Evolutionary conservation across 2,113 vertebrate genomes (phyloP), one percentile per base, ranked within the genome.

Genomic region (Tringa solitaria): DNA sequence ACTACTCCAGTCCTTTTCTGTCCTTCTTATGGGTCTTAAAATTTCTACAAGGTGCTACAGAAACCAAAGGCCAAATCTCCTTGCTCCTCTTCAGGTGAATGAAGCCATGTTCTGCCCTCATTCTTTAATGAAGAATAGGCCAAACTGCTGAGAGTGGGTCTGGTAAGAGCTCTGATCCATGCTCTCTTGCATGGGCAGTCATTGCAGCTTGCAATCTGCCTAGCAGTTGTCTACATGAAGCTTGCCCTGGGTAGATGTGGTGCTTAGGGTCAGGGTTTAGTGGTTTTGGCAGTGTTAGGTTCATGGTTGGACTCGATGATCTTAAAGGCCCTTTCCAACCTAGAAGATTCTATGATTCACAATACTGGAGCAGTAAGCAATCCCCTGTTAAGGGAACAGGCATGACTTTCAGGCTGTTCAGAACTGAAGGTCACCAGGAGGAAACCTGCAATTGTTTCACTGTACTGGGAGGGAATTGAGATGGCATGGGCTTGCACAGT

Each of bases 341-440:
- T 30, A 54, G 53, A 54, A 28, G 18, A 30, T 30, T 30, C 53
- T 30, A 54, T 30, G 53, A 24, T 76, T 70, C 33, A 26, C 19
- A 28, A 6, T 19, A 26, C 32, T 1, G 4, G 57, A 46, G 30
- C 32, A 39, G n/a, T 2, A 21, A 75, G 41, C 0, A 2, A 68
- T 63, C 24, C 46, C 28, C 41, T 8, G 26, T 30, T 53, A 57
- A 74, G n/a, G 67, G 56, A 92, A 26, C 46, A 63, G 37, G 11
- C 27, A 6, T 67, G 74, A 61, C 69, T 73, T 65, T n/a, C 53
- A 43, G 74, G 30, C 13, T 53, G 3, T 61, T 82, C 57, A n/a
- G 32, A 8, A 27, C 45, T 37, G 45, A 78, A 65, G 45, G 82
- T 79, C 67, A 48, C 45, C 28, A 48, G 51, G 26, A 83, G 85